Conservation (phyloP, 2,888 invertebrate species). For the Tethea ocularis region DNA sequence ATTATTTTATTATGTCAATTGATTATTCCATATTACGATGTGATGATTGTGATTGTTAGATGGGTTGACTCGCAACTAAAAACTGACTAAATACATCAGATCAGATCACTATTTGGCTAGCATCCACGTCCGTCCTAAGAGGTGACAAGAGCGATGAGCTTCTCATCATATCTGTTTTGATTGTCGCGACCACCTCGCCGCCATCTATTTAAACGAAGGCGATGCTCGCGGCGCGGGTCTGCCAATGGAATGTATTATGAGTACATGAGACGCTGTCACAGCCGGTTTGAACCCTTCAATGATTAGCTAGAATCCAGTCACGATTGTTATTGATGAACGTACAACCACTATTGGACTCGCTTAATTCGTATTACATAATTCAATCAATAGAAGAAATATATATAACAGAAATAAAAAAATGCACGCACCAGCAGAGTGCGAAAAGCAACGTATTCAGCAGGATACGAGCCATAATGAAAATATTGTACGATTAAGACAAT, state of each 20-base stretch:
- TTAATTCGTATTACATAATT: too few species aligned
- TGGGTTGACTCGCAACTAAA: too few species aligned
- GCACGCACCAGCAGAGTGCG: not conserved
- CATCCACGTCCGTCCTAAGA: not conserved
- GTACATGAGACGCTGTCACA: conserved; percentile 40
- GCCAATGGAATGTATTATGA: conserved; percentile 49
- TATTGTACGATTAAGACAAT: conserved; percentile 7
- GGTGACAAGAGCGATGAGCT: not conserved
- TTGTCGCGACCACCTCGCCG: conserved; percentile 37
- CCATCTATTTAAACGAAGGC: conserved; percentile 18
- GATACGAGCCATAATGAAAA: too few species aligned
- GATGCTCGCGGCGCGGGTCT: conserved; percentile 22
- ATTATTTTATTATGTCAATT: too few species aligned
- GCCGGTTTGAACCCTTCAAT: conserved; percentile 53
- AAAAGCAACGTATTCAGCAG: too few species aligned
- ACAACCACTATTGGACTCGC: conserved; percentile 13
- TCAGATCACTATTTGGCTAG: not conserved
- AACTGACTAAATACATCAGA: too few species aligned
- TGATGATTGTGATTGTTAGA: too few species aligned
- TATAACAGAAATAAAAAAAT: not conserved
- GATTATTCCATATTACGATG: too few species aligned
- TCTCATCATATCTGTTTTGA: conserved; percentile 38
- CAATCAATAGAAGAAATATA: too few species aligned
- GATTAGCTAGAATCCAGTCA: conserved; percentile 60
- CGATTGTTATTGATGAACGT: conserved; percentile 51